Evolutionary conservation across 2,113 vertebrate genomes (phyloP).

Genomic region (Arvicanthis niloticus): DNA sequence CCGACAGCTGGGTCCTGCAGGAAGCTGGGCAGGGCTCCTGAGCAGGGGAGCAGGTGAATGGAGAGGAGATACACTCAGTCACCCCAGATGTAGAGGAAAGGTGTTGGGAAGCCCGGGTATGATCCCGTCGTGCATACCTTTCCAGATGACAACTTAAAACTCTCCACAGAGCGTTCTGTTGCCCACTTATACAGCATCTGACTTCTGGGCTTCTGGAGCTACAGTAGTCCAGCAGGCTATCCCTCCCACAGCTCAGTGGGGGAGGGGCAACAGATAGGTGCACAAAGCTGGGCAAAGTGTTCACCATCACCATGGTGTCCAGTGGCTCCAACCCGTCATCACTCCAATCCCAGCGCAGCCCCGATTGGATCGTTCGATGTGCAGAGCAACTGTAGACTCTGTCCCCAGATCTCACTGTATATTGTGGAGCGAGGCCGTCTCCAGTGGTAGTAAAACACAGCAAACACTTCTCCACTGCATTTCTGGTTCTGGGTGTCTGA

Average conservation of each 20-base stretch:
- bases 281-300: neutral
- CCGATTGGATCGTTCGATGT: neutral
- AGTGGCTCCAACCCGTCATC: neutral
- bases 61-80: too few relatives aligned
- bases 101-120: neutral
- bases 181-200: neutral
- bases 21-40: accelerated
- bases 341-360: neutral
- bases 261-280: too few relatives aligned
- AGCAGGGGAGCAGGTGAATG: too few relatives aligned
- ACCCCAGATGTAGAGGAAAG: neutral
- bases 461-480: neutral
- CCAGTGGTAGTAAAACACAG: neutral
- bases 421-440: neutral
- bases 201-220: neutral
- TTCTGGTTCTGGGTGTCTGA: neutral
- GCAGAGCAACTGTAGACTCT: neutral
- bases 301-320: neutral
- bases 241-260: accelerated
- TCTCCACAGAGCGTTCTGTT: neutral
- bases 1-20: neutral
- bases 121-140: neutral
- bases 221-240: neutral
- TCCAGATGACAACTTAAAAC: neutral
- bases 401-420: neutral